These are phyloP conservation scores for Ammodytes dubius DNA, from an alignment of 2,113 vertebrate species.

Conservation along the genomic window DNA sequence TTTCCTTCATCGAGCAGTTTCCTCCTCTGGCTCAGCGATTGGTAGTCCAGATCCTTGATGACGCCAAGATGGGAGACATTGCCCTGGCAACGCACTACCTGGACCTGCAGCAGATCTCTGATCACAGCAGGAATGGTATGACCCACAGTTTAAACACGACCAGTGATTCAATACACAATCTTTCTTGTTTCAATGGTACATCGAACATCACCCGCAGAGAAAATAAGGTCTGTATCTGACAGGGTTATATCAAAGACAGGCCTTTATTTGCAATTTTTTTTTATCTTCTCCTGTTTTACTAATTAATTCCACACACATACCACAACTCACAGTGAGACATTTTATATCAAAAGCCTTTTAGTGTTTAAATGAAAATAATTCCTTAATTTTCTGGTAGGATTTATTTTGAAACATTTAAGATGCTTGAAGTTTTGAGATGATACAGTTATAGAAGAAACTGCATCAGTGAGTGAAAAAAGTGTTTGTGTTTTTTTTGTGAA, in stretches of 20 bases:
- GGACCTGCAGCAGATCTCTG: constrained; percentile 92
- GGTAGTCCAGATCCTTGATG: constrained; percentile 91
- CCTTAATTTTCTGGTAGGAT: background rate
- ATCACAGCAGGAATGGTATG: constrained; percentile 89
- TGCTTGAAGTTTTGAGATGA: background rate
- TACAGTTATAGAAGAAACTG: background rate
- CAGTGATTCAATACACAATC: background rate
- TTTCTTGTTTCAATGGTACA: background rate
- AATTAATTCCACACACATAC: background rate
- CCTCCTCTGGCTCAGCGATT: constrained; percentile 91
- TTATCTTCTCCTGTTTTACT: background rate
- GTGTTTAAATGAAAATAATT: background rate
- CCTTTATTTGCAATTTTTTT: background rate
- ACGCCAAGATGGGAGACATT: constrained; percentile 88
- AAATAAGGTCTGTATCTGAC: background rate
- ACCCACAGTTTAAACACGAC: background rate
- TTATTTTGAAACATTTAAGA: background rate
- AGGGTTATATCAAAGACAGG: background rate
- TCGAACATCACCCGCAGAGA: background rate
- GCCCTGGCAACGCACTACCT: constrained; percentile 92
- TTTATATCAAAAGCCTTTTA: background rate
- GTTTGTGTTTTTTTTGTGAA: background rate
- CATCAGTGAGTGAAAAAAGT: background rate
- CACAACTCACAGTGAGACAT: background rate
- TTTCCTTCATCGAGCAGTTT: constrained; percentile 96